Percentiles rank a stretch among this genome's conserved stretches.
Conservation (phyloP, 2,113 vertebrate species). For the Oncorhynchus tshawytscha region DNA sequence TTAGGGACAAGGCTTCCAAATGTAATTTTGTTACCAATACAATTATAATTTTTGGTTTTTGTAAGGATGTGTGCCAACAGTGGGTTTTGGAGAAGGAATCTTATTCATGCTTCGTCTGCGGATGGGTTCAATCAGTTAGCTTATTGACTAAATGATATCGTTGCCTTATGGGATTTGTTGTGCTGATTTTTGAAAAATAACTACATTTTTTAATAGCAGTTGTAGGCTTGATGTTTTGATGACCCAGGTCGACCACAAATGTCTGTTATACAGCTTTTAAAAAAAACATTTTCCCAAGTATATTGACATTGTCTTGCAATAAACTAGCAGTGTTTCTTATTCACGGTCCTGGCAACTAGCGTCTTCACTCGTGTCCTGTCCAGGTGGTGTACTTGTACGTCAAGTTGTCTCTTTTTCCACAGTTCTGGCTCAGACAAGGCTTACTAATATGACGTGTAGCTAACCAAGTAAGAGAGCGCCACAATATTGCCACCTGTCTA, state of each 20-base stretch:
- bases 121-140: background rate
- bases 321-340: no score
- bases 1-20: slow-evolving; percentile 32
- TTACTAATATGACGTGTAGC: no score
- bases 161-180: background rate
- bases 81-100: background rate
- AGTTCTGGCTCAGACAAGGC: no score
- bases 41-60: background rate
- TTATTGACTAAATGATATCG: background rate
- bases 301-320: no score
- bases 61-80: background rate
- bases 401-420: no score
- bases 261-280: background rate
- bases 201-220: background rate
- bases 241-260: background rate
- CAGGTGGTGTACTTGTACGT: no score
- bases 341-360: no score
- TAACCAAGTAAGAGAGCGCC: no score
- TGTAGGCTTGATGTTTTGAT: background rate
- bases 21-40: slow-evolving; percentile 41
- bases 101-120: background rate
- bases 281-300: background rate
- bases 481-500: background rate
- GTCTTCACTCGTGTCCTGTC: no score
- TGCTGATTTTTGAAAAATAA: background rate